phyloP scores from a whole-genome alignment of 2,888 invertebrate species.

The Andrena dorsata region DNA sequence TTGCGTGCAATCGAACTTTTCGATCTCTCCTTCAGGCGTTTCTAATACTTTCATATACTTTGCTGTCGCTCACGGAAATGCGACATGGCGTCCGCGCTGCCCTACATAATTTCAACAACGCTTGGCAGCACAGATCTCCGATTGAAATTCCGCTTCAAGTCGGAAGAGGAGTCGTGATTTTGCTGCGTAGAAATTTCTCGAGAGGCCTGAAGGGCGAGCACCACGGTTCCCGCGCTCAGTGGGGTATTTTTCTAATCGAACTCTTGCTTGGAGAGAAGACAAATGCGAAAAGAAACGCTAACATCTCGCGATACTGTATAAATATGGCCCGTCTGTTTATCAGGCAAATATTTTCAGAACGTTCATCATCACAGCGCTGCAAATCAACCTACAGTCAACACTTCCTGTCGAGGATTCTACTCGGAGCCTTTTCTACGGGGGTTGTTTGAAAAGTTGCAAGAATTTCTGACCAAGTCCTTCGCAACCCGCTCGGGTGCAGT shows the following conservation, averaged over 20 bases:
- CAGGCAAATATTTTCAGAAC: slow-evolving; percentile 18
- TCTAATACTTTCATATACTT: background rate
- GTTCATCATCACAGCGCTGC: background rate
- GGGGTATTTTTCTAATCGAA: slow-evolving; percentile 7
- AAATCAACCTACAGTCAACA: background rate
- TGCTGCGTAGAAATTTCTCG: too few relatives aligned
- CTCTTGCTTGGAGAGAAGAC: slow-evolving; percentile 7
- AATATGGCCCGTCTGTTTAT: background rate
- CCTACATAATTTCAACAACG: slow-evolving; percentile 9
- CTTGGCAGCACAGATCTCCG: too few relatives aligned
- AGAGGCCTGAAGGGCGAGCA: background rate
- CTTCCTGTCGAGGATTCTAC: background rate
- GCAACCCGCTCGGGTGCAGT: too few relatives aligned
- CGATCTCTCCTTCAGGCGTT: slow-evolving; percentile 50
- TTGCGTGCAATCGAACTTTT: slow-evolving; percentile 52
- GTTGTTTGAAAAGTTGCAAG: background rate
- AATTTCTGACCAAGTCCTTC: background rate
- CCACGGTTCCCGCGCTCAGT: background rate
- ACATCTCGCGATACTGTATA: slow-evolving; percentile 4
- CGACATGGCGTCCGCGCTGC: slow-evolving; percentile 10
- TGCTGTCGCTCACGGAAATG: slow-evolving; percentile 4
- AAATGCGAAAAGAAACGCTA: slow-evolving; percentile 16
- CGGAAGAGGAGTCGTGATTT: too few relatives aligned
- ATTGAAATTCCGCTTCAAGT: background rate
- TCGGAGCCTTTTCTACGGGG: background rate